phyloP scores from a whole-genome alignment of 1,140 invertebrate species.

The Eubasilissa regina region DNA sequence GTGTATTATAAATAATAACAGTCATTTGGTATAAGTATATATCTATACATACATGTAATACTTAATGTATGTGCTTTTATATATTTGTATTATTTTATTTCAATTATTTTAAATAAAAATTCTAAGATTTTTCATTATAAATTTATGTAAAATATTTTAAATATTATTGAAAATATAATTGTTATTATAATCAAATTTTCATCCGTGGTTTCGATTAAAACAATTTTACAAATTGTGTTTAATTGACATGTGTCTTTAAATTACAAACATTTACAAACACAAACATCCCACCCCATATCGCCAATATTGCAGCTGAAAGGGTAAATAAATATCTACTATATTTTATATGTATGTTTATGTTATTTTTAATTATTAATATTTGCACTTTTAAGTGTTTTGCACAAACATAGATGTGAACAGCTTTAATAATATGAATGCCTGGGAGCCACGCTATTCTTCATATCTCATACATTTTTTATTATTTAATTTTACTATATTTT shows the following conservation, averaged over 20 bases:
- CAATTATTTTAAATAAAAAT: not conserved
- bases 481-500: constrained; percentile 14
- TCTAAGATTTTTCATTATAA: constrained; percentile 1
- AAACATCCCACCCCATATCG: constrained; percentile 2
- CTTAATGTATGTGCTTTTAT: constrained; percentile 22
- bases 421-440: constrained; percentile 30
- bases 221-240: constrained; percentile 46
- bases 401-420: constrained; percentile 36
- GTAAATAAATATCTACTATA: constrained; percentile 34
- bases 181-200: constrained; percentile 35
- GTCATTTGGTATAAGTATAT: no score
- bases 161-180: constrained; percentile 23
- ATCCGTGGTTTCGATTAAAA: constrained; percentile 49
- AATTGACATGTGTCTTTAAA: constrained; percentile 36
- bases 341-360: constrained; percentile 23
- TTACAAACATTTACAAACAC: constrained; percentile 20
- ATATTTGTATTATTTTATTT: constrained; percentile 32
- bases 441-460: constrained; percentile 3
- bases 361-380: constrained; percentile 6
- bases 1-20: no score
- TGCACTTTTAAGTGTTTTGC: constrained; percentile 24
- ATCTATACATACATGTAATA: not conserved
- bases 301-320: constrained; percentile 34
- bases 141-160: constrained; percentile 35
- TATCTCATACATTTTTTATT: not conserved